These are phyloP conservation scores for Myrmecophaga tridactyla DNA, from an alignment of 2,113 vertebrate genomes.

Conservation along the genomic window DNA sequence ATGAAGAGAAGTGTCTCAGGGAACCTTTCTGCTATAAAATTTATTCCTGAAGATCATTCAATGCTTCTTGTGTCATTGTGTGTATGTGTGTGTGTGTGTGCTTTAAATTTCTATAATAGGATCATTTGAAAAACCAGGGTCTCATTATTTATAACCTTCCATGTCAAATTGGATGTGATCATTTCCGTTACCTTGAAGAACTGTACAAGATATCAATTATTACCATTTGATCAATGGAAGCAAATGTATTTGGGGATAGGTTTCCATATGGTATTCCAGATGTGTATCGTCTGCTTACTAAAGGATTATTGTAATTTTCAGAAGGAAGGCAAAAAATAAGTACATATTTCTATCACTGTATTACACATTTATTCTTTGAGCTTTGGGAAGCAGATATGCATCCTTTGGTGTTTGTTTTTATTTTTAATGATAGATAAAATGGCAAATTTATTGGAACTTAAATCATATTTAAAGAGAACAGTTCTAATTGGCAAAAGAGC, in stretches of 20 bases:
- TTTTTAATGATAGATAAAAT: constrained; percentile 45
- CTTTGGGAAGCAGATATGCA: background rate
- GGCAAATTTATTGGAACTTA: constrained; percentile 23
- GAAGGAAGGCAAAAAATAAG: constrained; percentile 21
- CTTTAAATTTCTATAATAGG: background rate
- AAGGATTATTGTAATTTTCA: constrained; percentile 36
- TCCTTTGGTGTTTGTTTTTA: constrained; percentile 25
- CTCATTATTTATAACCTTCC: background rate
- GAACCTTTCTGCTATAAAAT: background rate
- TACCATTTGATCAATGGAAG: too few species aligned
- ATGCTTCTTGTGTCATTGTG: too few species aligned
- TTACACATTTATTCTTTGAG: background rate
- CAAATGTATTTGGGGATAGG: background rate
- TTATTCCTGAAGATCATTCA: background rate
- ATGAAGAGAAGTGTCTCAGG: background rate
- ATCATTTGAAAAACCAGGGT: background rate
- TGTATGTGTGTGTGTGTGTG: background rate
- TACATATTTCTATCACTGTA: background rate
- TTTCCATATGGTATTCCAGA: constrained; percentile 40
- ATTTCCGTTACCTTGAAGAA: background rate
- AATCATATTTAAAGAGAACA: constrained; percentile 48
- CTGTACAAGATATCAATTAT: accelerated
- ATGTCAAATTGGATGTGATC: background rate
- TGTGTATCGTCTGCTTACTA: background rate
- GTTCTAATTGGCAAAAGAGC: constrained; percentile 46